Conservation (phyloP, 23 tunicate species). For the Clavelina lepadiformis region DNA sequence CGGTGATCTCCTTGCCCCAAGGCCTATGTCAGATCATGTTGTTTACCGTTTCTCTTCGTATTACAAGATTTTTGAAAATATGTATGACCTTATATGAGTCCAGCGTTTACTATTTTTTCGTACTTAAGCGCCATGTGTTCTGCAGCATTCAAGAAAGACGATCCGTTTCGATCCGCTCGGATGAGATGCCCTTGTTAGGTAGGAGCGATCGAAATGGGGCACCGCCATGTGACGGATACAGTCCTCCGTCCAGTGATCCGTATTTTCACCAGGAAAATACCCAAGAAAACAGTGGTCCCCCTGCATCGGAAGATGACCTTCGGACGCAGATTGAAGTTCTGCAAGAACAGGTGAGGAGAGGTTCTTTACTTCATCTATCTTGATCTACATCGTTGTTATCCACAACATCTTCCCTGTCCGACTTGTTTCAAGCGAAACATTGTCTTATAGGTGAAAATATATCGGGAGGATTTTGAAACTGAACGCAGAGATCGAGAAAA, state of each 20-base stretch:
- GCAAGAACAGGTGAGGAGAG: conserved; percentile 40
- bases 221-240: no score
- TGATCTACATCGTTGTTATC: background rate
- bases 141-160: conserved; percentile 13
- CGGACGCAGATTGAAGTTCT: conserved; percentile 49
- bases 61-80: no score
- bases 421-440: background rate
- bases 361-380: background rate
- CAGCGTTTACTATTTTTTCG: background rate
- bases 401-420: no score
- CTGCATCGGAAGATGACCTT: conserved; percentile 22
- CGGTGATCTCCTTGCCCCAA: background rate
- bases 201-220: no score
- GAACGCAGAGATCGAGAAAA: conserved; percentile 65
- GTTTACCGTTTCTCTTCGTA: background rate
- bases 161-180: background rate
- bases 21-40: background rate
- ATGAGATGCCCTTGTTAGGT: no score
- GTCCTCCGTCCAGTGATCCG: background rate
- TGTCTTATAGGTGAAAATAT: conserved; percentile 41
- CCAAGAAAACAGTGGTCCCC: no score
- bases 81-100: no score
- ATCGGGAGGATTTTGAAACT: conserved; percentile 72
- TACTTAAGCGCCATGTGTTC: no score
- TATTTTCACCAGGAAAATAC: background rate